These are phyloP conservation scores for Sylvietta virens DNA, from an alignment of 2,113 vertebrate species.

Conservation along the genomic window DNA sequence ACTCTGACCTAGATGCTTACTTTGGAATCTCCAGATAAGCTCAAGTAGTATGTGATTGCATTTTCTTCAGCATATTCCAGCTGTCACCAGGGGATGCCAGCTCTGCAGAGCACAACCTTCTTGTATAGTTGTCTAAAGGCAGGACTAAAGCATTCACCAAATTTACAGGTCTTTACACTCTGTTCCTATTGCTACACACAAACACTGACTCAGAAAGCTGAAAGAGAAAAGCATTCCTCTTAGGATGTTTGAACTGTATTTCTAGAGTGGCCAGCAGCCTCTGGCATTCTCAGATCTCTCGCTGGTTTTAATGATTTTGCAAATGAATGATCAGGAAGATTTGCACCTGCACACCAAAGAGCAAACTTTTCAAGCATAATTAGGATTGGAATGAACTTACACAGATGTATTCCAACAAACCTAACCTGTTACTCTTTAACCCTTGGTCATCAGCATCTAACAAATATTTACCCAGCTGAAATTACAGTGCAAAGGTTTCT, in stretches of 20 bases:
- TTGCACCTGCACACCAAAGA: background rate
- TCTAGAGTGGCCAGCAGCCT: background rate
- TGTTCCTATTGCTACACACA: background rate
- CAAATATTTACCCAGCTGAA: constrained; percentile 58
- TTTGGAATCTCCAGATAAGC: background rate
- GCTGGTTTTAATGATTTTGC: background rate
- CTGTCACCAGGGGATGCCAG: background rate
- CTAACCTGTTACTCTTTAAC: constrained; percentile 58
- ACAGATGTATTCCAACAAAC: background rate
- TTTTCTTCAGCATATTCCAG: background rate
- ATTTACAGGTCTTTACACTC: background rate
- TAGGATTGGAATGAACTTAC: background rate
- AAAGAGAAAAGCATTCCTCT: background rate
- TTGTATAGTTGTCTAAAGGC: background rate
- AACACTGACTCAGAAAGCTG: background rate
- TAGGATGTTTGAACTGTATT: background rate
- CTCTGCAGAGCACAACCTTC: background rate
- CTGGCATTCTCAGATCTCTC: background rate
- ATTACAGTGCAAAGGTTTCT: constrained; percentile 64
- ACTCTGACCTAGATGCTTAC: background rate
- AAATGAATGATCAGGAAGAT: background rate
- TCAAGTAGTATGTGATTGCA: background rate
- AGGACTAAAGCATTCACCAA: background rate
- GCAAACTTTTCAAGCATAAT: background rate
- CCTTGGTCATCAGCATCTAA: background rate